Percentiles rank a stretch among this genome's conserved stretches.
phyloP scores from a whole-genome alignment of 1,140 invertebrate genomes.

The Anoplophora glabripennis region DNA sequence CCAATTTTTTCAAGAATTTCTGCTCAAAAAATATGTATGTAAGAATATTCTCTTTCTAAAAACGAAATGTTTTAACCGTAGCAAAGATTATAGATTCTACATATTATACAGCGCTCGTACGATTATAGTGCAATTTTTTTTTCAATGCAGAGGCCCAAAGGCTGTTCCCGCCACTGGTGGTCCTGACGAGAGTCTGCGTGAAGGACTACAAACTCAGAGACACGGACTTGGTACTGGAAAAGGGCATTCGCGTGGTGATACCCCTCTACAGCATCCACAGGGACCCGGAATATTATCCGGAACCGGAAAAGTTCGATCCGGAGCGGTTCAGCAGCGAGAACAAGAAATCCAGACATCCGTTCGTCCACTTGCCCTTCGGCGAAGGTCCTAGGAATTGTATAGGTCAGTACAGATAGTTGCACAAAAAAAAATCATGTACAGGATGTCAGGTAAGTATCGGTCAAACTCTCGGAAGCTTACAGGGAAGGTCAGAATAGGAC shows the following conservation, averaged over 20 bases:
- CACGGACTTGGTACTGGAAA: background rate
- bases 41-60: too few species aligned
- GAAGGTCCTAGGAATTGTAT: slow-evolving; percentile 17
- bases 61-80: too few species aligned
- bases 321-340: slow-evolving; percentile 8
- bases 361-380: slow-evolving; percentile 5
- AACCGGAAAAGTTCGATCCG: slow-evolving; percentile 10
- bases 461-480: too few species aligned
- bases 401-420: slow-evolving; percentile 2
- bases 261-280: slow-evolving; percentile 3
- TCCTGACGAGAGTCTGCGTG: slow-evolving; percentile 2
- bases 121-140: too few species aligned
- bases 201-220: slow-evolving; percentile 4
- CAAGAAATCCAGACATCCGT: background rate
- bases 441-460: too few species aligned
- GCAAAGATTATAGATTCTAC: too few species aligned
- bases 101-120: too few species aligned
- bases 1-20: too few species aligned
- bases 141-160: slow-evolving; percentile 4
- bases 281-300: slow-evolving; percentile 12
- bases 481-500: too few species aligned
- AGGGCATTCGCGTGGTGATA: background rate
- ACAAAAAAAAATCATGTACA: too few species aligned
- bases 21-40: too few species aligned
- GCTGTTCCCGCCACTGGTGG: background rate